Evolutionary conservation across 1,140 invertebrate species (phyloP).

Genomic region (Eurytemora carolleeae): DNA sequence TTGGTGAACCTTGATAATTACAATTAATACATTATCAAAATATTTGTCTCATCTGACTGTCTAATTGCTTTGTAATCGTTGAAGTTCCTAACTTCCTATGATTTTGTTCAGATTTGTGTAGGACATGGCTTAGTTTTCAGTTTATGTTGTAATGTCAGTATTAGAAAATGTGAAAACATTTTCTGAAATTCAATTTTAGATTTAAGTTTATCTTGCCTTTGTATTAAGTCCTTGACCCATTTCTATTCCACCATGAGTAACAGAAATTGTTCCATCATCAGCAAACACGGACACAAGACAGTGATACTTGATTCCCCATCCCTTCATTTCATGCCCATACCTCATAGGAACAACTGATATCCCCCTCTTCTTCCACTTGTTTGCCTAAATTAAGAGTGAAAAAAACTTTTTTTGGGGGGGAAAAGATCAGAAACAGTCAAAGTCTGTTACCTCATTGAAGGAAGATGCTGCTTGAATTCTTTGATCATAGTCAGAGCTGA

Average conservation of each 20-base stretch:
- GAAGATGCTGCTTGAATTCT: neutral
- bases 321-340: slow-evolving; percentile 21
- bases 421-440: neutral
- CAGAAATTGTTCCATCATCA: slow-evolving; percentile 36
- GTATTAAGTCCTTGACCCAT: slow-evolving; percentile 48
- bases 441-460: neutral
- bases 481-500: neutral
- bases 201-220: too few relatives aligned
- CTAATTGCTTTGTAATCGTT: too few relatives aligned
- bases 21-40: neutral
- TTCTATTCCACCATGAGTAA: slow-evolving; percentile 43
- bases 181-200: too few relatives aligned
- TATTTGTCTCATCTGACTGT: neutral
- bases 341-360: slow-evolving; percentile 28
- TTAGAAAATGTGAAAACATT: too few relatives aligned
- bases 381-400: slow-evolving; percentile 18
- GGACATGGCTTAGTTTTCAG: too few relatives aligned
- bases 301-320: slow-evolving; percentile 15
- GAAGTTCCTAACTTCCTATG: too few relatives aligned
- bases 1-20: neutral
- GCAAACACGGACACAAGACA: slow-evolving; percentile 36
- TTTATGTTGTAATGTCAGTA: too few relatives aligned
- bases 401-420: neutral
- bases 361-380: slow-evolving; percentile 35
- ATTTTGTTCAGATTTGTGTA: too few relatives aligned